phyloP scores from a whole-genome alignment of 1,140 invertebrate species.

The Caenorhabditis latens region DNA sequence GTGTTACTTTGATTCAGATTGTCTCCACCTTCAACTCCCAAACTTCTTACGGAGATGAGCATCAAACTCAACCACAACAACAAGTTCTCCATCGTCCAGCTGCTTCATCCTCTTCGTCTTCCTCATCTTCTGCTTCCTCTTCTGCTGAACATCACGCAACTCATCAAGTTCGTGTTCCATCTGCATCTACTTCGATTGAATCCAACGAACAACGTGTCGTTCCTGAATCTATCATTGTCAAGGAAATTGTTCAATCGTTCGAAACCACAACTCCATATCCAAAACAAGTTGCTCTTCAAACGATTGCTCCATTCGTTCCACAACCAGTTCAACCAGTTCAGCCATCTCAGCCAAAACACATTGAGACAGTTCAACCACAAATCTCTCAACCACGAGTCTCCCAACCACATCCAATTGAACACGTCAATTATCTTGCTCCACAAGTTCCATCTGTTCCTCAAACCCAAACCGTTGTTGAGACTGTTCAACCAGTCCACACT shows the following conservation, averaged over 20 bases:
- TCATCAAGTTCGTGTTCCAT: slow-evolving; percentile 33
- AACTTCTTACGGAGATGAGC: slow-evolving; percentile 45
- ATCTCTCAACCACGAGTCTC: slow-evolving; percentile 10
- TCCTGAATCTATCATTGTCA: slow-evolving; percentile 18
- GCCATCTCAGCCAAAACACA: not conserved
- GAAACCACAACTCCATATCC: slow-evolving; percentile 41
- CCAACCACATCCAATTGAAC: not conserved
- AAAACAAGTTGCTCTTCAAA: slow-evolving; percentile 16
- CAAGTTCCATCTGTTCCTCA: slow-evolving; percentile 9
- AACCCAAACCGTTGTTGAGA: not conserved
- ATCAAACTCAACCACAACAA: slow-evolving; percentile 18
- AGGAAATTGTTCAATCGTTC: slow-evolving; percentile 12
- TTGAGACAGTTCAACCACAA: slow-evolving; percentile 24
- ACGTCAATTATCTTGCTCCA: not conserved
- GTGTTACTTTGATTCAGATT: slow-evolving; percentile 1
- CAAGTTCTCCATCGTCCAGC: slow-evolving; percentile 8
- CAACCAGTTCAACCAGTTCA: slow-evolving; percentile 15
- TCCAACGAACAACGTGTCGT: slow-evolving; percentile 25
- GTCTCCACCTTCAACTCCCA: slow-evolving; percentile 7
- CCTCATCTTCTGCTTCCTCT: slow-evolving; percentile 23
- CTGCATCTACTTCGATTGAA: slow-evolving; percentile 33
- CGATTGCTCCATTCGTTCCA: slow-evolving; percentile 23
- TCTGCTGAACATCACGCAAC: slow-evolving; percentile 47
- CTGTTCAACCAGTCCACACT: slow-evolving; percentile 12
- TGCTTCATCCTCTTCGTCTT: slow-evolving; percentile 9